Evolutionary conservation across 2,797 vertebrate species (phyloP), one percentile per base, ranked within the genome.

Genomic region (Tauraco hartlaubi): DNA sequence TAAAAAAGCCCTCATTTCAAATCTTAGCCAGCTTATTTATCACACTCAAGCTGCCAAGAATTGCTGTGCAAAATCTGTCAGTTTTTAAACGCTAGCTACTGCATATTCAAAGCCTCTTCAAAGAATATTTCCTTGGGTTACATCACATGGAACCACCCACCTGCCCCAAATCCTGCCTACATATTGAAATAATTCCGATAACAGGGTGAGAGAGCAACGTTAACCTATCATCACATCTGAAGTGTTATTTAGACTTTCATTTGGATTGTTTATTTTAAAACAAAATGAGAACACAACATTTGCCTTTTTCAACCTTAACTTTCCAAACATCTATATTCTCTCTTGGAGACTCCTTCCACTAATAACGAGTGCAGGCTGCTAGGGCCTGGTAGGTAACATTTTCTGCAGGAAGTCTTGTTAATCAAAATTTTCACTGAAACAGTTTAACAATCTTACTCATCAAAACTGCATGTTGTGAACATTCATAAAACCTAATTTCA

Each of bases 11-110:
- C 12, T 80, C 3, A 5, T 86, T 82, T 90, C 35, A 80, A 31
- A 21, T 39, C 58, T 44, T 26, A 68, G 63, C 46, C 54, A 67
- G 41, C 72, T 91, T 93, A 89, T 88, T 96, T 86, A 79, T 88
- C 68, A 91, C 67, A 54, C 19, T 26, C 33, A 49, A 44, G 25
- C 25, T 94, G 74, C 92, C 85, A 86, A 63, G 49, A 55, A 74
- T 15, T 54, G 77, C 75, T 69, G 31, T 83, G 80, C 22, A 87
- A 85, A 95, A 96, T 68, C 90, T 96, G 74, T 49, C 86, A 84
- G 48, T 54, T 85, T 80, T 79, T 39, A 90, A 94, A 62, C 85
- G 67, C 37, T 82, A 29, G 22, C 56, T 52, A 22, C 44, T 93
- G 49, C 48, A 89, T 82, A 94, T 78, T 91, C 78, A 96, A 73